Conservation (phyloP, 35 echinoderm and acorn worm genomes). For the Apostichopus japonicus region DNA sequence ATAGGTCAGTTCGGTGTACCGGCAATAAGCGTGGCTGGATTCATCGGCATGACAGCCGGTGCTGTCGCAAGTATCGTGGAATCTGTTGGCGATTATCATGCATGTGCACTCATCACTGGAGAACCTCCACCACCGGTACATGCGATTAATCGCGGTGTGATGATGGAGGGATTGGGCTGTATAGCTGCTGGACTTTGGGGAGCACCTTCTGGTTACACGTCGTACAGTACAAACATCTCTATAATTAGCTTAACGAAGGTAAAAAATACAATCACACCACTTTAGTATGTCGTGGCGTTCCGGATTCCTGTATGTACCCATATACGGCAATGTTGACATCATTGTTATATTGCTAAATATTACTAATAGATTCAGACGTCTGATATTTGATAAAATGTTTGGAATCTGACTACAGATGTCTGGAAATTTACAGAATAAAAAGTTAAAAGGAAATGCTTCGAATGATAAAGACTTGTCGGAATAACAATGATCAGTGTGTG, state of each 20-base stretch:
- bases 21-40: slow-evolving; percentile 20
- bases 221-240: slow-evolving; percentile 44
- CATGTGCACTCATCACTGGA: slow-evolving; percentile 23
- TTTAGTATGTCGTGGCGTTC: too few relatives aligned
- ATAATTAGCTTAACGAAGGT: slow-evolving; percentile 56
- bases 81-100: neutral
- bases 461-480: too few relatives aligned
- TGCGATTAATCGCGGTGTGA: slow-evolving; percentile 61
- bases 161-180: slow-evolving; percentile 53
- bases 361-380: too few relatives aligned
- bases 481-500: too few relatives aligned
- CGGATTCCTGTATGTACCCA: too few relatives aligned
- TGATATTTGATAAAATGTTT: too few relatives aligned
- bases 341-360: too few relatives aligned
- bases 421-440: too few relatives aligned
- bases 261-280: neutral
- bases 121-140: slow-evolving; percentile 52
- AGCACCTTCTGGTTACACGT: slow-evolving; percentile 2
- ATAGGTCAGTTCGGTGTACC: slow-evolving; percentile 47
- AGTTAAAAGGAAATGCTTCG: too few relatives aligned
- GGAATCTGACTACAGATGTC: too few relatives aligned
- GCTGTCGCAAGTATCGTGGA: slow-evolving; percentile 24
- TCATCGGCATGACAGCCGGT: slow-evolving; percentile 44
- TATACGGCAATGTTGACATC: too few relatives aligned
- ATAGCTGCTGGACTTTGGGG: slow-evolving; percentile 54